Conservation (phyloP, 2,797 vertebrate species). For the Euthynnus affinis region DNA sequence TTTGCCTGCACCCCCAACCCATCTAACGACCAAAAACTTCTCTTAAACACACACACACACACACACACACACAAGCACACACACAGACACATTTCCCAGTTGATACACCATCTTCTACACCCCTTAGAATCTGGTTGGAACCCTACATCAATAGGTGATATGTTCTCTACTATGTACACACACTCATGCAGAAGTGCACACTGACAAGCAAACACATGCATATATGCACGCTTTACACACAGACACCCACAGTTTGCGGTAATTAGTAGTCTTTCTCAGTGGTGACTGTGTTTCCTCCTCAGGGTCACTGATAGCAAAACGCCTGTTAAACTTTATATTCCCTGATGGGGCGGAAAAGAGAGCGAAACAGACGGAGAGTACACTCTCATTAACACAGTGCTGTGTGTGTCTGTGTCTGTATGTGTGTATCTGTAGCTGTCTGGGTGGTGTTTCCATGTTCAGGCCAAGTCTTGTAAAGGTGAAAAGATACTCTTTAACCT, state of each 20-base stretch:
- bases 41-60: conserved; percentile 31
- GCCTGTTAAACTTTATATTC: conserved; percentile 83
- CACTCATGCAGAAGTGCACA: background rate
- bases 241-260: conserved; percentile 60
- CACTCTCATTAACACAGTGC: conserved; percentile 73
- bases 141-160: conserved; percentile 65
- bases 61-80: conserved; percentile 19
- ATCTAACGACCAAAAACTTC: conserved; percentile 37
- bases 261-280: conserved; percentile 73
- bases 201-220: conserved; percentile 5
- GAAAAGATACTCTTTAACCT: conserved; percentile 55
- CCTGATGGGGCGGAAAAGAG: conserved; percentile 76
- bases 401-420: conserved; percentile 33
- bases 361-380: conserved; percentile 67
- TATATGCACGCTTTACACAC: background rate
- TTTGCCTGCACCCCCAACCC: conserved; percentile 71
- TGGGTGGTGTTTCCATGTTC: conserved; percentile 52
- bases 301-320: conserved; percentile 83
- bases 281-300: conserved; percentile 73
- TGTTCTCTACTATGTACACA: conserved; percentile 38
- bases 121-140: conserved; percentile 41
- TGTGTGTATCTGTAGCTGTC: conserved; percentile 32
- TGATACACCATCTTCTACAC: background rate
- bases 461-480: conserved; percentile 53
- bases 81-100: conserved; percentile 11